Conservation (phyloP, 2,797 vertebrate species). For the Poecilia wingei region DNA sequence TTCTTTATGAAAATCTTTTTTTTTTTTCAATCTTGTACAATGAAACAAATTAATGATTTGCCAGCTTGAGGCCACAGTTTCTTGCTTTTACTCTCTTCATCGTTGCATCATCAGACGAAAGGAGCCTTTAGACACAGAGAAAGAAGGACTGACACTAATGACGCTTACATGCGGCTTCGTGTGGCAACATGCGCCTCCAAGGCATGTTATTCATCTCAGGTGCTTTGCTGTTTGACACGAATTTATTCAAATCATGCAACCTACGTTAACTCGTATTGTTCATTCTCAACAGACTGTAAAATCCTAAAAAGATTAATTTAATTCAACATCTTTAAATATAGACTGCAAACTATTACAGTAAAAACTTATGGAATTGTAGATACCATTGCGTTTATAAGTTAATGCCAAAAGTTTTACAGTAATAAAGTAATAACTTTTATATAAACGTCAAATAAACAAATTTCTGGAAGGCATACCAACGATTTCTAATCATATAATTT, state of each 20-base stretch:
- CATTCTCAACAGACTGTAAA: neutral
- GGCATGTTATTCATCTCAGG: neutral
- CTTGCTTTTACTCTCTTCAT: constrained; percentile 59
- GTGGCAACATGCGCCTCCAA: constrained; percentile 1
- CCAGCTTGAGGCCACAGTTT: constrained; percentile 29
- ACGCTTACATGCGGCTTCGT: neutral
- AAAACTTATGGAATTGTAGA: neutral
- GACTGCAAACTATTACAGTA: neutral
- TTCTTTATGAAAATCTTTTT: constrained; percentile 11
- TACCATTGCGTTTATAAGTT: neutral
- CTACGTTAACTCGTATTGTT: neutral
- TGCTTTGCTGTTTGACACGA: neutral
- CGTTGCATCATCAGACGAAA: constrained; percentile 62
- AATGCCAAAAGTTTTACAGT: neutral
- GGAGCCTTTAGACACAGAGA: constrained; percentile 2
- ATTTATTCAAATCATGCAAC: neutral
- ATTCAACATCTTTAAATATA: neutral
- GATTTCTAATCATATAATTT: neutral
- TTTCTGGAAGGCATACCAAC: neutral
- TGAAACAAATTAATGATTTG: constrained; percentile 3
- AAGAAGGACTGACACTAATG: constrained; percentile 6
- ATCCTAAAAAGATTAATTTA: neutral
- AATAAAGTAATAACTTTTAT: neutral
- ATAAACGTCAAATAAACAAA: neutral
- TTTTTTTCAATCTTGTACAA: constrained; percentile 23